These are phyloP conservation scores for Drosophila ananassae DNA, from an alignment of 1,140 invertebrate species.

Conservation along the genomic window DNA sequence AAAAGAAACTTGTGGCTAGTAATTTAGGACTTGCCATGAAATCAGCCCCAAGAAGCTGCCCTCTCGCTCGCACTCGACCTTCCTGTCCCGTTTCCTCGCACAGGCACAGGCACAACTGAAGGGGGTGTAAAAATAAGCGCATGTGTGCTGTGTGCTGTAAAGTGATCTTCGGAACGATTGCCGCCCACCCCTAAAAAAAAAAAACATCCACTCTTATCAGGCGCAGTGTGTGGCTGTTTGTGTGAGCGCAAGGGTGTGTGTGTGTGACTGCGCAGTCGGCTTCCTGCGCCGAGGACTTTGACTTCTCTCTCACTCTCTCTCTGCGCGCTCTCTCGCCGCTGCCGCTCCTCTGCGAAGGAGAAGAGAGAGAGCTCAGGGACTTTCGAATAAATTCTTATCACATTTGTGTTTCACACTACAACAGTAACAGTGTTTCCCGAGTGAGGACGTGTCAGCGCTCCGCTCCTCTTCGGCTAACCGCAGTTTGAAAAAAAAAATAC, in stretches of 20 bases:
- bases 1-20: slow-evolving; percentile 11
- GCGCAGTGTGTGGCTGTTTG: slow-evolving; percentile 41
- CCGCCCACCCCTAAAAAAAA: slow-evolving; percentile 63
- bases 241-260: slow-evolving; percentile 11
- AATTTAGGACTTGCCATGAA: slow-evolving; percentile 22
- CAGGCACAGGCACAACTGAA: slow-evolving; percentile 28
- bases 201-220: slow-evolving; percentile 63
- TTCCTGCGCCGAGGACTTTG: slow-evolving; percentile 80
- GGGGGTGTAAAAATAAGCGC: slow-evolving; percentile 72
- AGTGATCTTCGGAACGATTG: slow-evolving; percentile 58
- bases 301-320: slow-evolving; percentile 53
- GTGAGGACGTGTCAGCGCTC: slow-evolving; percentile 64
- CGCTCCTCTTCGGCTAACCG: slow-evolving; percentile 5
- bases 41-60: slow-evolving; percentile 13
- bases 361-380: not conserved
- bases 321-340: slow-evolving; percentile 16
- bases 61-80: slow-evolving; percentile 18
- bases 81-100: slow-evolving; percentile 2
- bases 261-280: slow-evolving; percentile 63
- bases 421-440: slow-evolving; percentile 17
- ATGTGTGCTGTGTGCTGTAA: slow-evolving; percentile 48
- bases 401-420: not conserved
- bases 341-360: not conserved
- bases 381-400: slow-evolving; percentile 1
- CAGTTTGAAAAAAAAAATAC: slow-evolving; percentile 15